These are phyloP conservation scores for Calidris pygmaea DNA, from an alignment of 2,113 vertebrate species.

Conservation along the genomic window DNA sequence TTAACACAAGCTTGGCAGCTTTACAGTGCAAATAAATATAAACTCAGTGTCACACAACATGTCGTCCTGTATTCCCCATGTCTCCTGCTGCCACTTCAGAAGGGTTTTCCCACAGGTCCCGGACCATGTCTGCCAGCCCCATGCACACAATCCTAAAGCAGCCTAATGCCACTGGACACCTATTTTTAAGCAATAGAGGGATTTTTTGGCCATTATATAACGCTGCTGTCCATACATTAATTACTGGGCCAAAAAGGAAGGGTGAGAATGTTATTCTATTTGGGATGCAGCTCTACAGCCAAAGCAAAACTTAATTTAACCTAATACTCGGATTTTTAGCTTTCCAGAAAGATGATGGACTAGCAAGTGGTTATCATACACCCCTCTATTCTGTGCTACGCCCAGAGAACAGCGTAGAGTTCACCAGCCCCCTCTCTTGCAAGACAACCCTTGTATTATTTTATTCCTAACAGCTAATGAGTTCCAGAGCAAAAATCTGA, in stretches of 20 bases:
- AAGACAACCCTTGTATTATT: not conserved
- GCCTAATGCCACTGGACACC: not conserved
- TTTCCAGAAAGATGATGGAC: not conserved
- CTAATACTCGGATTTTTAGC: not conserved
- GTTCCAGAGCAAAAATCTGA: not conserved
- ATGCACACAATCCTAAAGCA: fast-evolving
- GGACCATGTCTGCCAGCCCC: not conserved
- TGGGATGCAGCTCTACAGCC: not conserved
- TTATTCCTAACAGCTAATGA: not conserved
- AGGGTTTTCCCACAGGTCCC: not conserved
- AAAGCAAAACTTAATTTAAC: not conserved
- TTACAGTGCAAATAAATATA: not conserved
- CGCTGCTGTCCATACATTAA: fast-evolving
- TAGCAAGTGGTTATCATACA: not conserved
- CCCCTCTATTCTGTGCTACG: not conserved
- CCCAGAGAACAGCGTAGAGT: not conserved
- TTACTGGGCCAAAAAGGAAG: not conserved
- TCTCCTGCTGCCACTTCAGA: not conserved
- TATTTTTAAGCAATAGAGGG: not conserved
- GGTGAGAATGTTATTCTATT: not conserved
- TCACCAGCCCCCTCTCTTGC: not conserved
- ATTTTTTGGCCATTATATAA: not conserved
- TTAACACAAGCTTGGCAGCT: not conserved
- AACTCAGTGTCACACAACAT: fast-evolving
- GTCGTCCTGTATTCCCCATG: not conserved